Conservation (phyloP, 2,888 invertebrate genomes). For the Atethmia centrago region DNA sequence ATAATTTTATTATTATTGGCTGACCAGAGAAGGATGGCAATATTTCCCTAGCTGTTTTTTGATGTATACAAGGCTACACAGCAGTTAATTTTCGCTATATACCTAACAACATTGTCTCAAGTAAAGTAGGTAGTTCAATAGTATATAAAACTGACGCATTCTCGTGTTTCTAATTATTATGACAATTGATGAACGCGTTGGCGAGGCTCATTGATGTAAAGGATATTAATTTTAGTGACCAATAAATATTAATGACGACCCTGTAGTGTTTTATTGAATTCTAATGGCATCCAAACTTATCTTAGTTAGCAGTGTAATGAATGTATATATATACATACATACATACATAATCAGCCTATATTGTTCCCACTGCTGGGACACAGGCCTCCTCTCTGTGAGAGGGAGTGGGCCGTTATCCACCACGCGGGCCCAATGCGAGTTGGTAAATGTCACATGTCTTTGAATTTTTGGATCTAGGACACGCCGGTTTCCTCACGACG, state of each 20-base stretch:
- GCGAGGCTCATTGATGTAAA: constrained; percentile 71
- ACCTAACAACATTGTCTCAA: constrained; percentile 7
- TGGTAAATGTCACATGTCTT: too few species aligned
- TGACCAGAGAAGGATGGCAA: not conserved
- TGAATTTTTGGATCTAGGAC: too few species aligned
- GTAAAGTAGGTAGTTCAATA: constrained; percentile 19
- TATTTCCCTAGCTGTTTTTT: not conserved
- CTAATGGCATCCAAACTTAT: not conserved
- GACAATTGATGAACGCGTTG: constrained; percentile 67
- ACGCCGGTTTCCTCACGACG: too few species aligned
- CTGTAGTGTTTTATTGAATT: constrained; percentile 63
- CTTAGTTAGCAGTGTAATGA: not conserved
- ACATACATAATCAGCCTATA: too few species aligned
- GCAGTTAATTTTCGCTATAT: not conserved
- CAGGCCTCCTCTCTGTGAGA: too few species aligned
- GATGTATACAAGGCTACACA: not conserved
- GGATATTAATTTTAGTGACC: constrained; percentile 77
- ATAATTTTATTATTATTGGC: not conserved
- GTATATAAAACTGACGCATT: constrained; percentile 21
- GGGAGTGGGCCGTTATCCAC: too few species aligned
- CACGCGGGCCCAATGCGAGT: too few species aligned
- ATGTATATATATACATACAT: not conserved
- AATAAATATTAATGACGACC: constrained; percentile 76
- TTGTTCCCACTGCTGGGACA: too few species aligned
- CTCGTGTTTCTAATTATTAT: constrained; percentile 32